These are phyloP conservation scores for Mastacembelus armatus DNA, from an alignment of 2,797 vertebrate genomes.

Conservation along the genomic window DNA sequence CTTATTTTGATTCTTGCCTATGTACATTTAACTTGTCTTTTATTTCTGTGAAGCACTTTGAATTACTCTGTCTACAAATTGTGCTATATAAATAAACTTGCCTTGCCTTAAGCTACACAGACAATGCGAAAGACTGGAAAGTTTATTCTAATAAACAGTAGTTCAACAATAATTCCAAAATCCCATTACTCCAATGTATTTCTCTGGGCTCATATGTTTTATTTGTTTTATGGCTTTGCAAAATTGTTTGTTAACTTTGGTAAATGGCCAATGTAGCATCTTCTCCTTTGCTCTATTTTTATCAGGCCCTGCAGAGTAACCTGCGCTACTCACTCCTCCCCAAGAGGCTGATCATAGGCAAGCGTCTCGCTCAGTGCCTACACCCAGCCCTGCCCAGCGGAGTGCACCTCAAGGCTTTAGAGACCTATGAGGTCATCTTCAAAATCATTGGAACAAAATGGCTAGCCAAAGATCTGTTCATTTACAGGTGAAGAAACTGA, in stretches of 20 bases:
- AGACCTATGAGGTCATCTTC: slow-evolving; percentile 98
- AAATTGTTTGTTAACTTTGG: not conserved
- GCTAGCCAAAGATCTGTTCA: slow-evolving; percentile 96
- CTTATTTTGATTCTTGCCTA: too few relatives aligned
- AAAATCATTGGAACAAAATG: slow-evolving; percentile 98
- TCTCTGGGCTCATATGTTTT: not conserved
- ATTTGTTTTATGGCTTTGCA: not conserved
- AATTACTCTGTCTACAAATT: too few relatives aligned
- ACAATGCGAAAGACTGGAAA: not conserved
- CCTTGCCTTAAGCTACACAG: slow-evolving; percentile 4
- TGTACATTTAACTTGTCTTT: too few relatives aligned
- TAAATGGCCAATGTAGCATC: not conserved
- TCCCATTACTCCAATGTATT: not conserved
- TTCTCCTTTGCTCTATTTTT: not conserved
- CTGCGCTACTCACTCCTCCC: slow-evolving; percentile 95
- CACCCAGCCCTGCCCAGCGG: slow-evolving; percentile 97
- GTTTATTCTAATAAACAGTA: not conserved
- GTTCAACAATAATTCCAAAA: not conserved
- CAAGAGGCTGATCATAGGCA: slow-evolving; percentile 92
- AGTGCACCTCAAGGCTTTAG: slow-evolving; percentile 97
- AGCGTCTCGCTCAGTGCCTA: slow-evolving; percentile 95
- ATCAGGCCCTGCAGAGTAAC: slow-evolving; percentile 96
- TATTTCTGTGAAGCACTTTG: too few relatives aligned
- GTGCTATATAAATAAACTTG: too few relatives aligned
- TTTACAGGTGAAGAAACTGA: slow-evolving; percentile 90